Percentiles rank a stretch among this genome's conserved stretches.
Evolutionary conservation across 2,797 vertebrate genomes (phyloP).

Genomic region (Danio albolineatus): DNA sequence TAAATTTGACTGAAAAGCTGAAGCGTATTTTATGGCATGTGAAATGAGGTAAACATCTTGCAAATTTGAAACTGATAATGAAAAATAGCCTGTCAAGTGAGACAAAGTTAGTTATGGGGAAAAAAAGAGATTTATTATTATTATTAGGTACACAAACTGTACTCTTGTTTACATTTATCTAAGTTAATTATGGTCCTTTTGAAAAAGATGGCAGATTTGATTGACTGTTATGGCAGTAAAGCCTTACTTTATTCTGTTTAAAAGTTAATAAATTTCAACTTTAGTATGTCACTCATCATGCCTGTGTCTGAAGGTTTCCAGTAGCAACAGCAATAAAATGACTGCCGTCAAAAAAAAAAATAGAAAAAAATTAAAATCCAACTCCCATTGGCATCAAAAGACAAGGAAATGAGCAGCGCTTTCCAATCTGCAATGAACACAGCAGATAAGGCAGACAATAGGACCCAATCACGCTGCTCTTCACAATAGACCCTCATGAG

Average conservation of each 20-base stretch:
- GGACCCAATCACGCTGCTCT: conserved; percentile 48
- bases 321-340: conserved; percentile 39
- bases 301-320: conserved; percentile 11
- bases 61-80: neutral
- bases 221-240: neutral
- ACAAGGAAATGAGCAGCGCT: conserved; percentile 52
- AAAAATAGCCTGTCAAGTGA: conserved; percentile 1
- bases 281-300: conserved; percentile 20
- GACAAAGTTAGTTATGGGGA: neutral
- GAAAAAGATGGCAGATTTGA: neutral
- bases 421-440: conserved; percentile 55
- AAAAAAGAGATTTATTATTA: neutral
- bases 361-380: neutral
- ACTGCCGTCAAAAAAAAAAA: conserved; percentile 34
- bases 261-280: neutral
- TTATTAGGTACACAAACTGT: neutral
- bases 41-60: conserved; percentile 12
- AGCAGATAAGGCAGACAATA: conserved; percentile 55
- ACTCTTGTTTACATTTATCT: neutral
- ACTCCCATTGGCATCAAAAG: conserved; percentile 36
- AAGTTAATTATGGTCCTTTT: conserved; percentile 14
- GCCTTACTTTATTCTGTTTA: conserved; percentile 3
- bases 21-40: conserved; percentile 14
- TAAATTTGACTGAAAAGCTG: conserved; percentile 4
- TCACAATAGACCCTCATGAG: conserved; percentile 51